Conservation (phyloP, 1,140 invertebrate genomes). For the Neomicropteryx cornuta region DNA sequence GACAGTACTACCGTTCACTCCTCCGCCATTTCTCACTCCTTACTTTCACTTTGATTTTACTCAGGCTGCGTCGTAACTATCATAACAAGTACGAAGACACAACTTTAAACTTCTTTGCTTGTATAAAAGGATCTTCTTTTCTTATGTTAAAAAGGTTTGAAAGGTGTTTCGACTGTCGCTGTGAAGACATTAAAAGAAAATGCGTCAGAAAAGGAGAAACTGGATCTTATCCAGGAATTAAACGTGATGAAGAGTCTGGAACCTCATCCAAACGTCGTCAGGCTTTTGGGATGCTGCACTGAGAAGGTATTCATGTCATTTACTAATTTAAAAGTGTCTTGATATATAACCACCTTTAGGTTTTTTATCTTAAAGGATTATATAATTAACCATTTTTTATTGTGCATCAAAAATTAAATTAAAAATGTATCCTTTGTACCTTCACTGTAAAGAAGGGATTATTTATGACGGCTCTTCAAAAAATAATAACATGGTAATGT, state of each 20-base stretch:
- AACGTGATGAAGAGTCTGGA: slow-evolving; percentile 86
- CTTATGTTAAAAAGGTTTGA: no score
- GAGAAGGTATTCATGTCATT: slow-evolving; percentile 58
- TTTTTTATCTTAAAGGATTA: background rate
- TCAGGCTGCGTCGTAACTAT: no score
- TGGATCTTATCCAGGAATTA: slow-evolving; percentile 77
- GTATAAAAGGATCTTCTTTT: no score
- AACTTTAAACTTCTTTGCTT: no score
- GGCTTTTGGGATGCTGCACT: slow-evolving; percentile 81
- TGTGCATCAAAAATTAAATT: slow-evolving; percentile 5
- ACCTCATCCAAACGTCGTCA: slow-evolving; percentile 80
- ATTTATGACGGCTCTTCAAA: background rate
- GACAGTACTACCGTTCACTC: no score
- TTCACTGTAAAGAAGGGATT: slow-evolving; percentile 6
- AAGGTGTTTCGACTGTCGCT: slow-evolving; percentile 64
- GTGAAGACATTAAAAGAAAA: slow-evolving; percentile 90
- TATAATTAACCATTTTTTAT: background rate
- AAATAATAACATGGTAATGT: background rate
- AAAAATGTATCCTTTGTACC: slow-evolving; percentile 1
- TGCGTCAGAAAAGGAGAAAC: slow-evolving; percentile 77
- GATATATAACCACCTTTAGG: no score
- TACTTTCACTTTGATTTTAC: no score
- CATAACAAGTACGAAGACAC: no score
- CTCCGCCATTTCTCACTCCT: no score
- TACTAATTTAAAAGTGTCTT: no score